Percentiles rank a stretch among this genome's conserved stretches.
phyloP scores from a whole-genome alignment of 2,888 invertebrate genomes.

The Bellardia pandia region DNA sequence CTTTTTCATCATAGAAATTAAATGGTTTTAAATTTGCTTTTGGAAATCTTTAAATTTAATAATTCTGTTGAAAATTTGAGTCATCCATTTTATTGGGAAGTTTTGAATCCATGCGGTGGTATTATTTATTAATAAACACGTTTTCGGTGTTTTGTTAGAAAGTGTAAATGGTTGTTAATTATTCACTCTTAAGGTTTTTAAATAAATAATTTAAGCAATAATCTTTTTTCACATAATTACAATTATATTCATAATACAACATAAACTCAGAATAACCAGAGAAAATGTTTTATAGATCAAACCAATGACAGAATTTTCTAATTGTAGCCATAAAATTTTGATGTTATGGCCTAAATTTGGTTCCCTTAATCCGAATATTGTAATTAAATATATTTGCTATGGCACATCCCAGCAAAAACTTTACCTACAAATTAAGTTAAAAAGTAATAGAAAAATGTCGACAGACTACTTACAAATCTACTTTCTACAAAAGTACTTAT shows the following conservation, averaged over 20 bases:
- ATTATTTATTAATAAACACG: constrained; percentile 6
- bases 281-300: too few species aligned
- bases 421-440: too few species aligned
- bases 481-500: too few species aligned
- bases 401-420: too few species aligned
- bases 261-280: too few species aligned
- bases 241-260: not conserved
- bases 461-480: too few species aligned
- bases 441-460: too few species aligned
- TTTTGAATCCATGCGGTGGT: constrained; percentile 15
- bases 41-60: not conserved
- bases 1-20: constrained; percentile 46
- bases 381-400: too few species aligned
- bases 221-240: not conserved
- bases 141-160: not conserved
- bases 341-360: too few species aligned
- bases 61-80: not conserved
- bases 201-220: not conserved
- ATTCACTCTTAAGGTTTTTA: not conserved
- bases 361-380: too few species aligned
- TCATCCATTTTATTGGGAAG: constrained; percentile 4
- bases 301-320: too few species aligned
- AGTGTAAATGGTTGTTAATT: constrained; percentile 7
- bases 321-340: too few species aligned
- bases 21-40: constrained; percentile 31